Evolutionary conservation across 2,797 vertebrate species (phyloP), one percentile per base, ranked within the genome.

Genomic region (Cottoperca gobio): DNA sequence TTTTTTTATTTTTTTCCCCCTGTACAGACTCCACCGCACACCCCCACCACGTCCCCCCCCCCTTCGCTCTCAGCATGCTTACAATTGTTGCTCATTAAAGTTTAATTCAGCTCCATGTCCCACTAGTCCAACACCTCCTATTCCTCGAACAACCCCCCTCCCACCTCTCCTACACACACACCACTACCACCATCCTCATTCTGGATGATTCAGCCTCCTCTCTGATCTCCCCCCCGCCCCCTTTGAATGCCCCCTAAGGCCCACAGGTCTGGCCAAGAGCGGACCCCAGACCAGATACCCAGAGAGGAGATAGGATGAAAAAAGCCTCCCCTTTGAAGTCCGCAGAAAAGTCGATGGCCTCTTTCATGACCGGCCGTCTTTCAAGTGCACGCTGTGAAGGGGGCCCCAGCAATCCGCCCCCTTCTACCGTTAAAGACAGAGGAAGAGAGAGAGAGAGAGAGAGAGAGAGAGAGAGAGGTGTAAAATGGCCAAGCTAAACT

Each of bases 61-160:
- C 90, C 81, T 76, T 72, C 7, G 73, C 78, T 84, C 90, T 76
- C 91, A 92, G 93, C 93, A 89, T 88, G 92, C 92, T 93, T 92
- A 94, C 95, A 95, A 94, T 95, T 95, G 95, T 95, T 91, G 89
- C 87, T 94, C 94, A 95, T 95, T 95, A 95, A 95, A 94, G 83
- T 95, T 95, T 95, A 93, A 95, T 95, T 92, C 86, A 60, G 79
- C 76, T 87, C 86, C 78, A 87, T 90, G 88, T 88, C 88, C 76
- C 76, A 70, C 86, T 76, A 90, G 86, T 90, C 84, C 82, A 86
- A 80, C 89, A 85, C 88, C 91, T 88, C 87, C 86, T 88, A 76
- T 73, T 91, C 86, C 84, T 89, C 84, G 70, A 83, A 83, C 82
- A 79, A 53, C 67, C 81, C 78, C 81, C 59, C 76, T 48, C 82